A percentile compares a stretch with the other conserved stretches of the same genome.
These are phyloP conservation scores for Nasonia longicornis DNA, from an alignment of 1,140 invertebrate genomes.

Conservation along the genomic window DNA sequence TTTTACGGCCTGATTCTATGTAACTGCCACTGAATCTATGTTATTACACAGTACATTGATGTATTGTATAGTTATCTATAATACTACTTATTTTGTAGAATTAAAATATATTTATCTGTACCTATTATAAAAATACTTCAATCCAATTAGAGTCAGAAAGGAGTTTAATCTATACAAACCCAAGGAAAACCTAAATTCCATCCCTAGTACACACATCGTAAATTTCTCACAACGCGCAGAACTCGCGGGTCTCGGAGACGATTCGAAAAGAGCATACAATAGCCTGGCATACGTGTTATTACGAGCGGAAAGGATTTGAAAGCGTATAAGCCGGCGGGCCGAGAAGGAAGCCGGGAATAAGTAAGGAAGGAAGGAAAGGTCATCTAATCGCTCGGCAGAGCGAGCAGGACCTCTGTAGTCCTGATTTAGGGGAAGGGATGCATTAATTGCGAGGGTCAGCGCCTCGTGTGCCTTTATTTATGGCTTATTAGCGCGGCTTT, in stretches of 20 bases:
- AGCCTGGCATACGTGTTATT: too few relatives aligned
- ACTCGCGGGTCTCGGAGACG: too few relatives aligned
- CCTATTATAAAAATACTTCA: neutral
- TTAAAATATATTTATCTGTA: neutral
- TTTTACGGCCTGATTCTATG: too few relatives aligned
- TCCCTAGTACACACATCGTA: too few relatives aligned
- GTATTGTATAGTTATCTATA: too few relatives aligned
- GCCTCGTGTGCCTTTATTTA: slow-evolving; percentile 46
- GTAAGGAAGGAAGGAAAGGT: neutral
- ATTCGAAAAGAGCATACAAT: too few relatives aligned
- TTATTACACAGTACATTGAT: too few relatives aligned
- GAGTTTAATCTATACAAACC: neutral
- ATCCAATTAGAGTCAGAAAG: neutral
- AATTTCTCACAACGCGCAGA: too few relatives aligned
- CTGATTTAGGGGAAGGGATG: slow-evolving; percentile 45
- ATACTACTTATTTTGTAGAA: neutral
- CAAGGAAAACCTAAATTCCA: too few relatives aligned
- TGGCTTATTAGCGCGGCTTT: slow-evolving; percentile 48
- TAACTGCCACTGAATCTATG: too few relatives aligned
- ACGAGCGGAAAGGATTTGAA: too few relatives aligned
- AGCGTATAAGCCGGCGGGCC: neutral
- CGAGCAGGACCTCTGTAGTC: slow-evolving; percentile 20
- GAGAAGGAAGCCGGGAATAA: neutral
- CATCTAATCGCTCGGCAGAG: slow-evolving; percentile 15
- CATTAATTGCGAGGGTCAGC: slow-evolving; percentile 45